Conservation (phyloP, 2,888 invertebrate species). For the Cryptus viduatorius region DNA sequence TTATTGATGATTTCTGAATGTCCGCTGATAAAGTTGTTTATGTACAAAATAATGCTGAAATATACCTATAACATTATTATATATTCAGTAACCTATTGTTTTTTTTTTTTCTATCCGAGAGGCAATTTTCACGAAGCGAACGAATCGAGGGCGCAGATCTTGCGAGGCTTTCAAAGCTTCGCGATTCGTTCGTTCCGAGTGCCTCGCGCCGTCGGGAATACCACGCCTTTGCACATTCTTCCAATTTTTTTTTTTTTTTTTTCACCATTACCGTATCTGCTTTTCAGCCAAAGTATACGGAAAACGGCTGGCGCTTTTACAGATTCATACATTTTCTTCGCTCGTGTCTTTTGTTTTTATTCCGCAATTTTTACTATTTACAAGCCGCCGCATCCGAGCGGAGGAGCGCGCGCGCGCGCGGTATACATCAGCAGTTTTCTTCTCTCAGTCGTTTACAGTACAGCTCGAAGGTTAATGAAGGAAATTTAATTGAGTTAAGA, state of each 20-base stretch:
- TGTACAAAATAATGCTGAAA: conserved; percentile 84
- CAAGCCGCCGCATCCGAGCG: conserved; percentile 54
- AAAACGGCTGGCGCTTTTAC: conserved; percentile 32
- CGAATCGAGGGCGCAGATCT: conserved; percentile 40
- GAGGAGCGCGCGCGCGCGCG: conserved; percentile 33
- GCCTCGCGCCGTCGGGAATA: conserved; percentile 29
- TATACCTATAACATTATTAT: conserved; percentile 80
- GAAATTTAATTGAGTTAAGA: conserved; percentile 67
- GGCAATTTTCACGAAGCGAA: conserved; percentile 43
- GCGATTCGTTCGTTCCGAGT: conserved; percentile 32
- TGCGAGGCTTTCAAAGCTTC: conserved; percentile 21
- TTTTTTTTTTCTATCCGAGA: conserved; percentile 55
- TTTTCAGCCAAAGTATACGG: conserved; percentile 58
- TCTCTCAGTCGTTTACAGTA: conserved; percentile 65
- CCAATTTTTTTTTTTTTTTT: conserved; percentile 25
- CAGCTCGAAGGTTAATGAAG: conserved; percentile 68
- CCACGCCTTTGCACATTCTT: conserved; percentile 60
- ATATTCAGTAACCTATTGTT: conserved; percentile 76
- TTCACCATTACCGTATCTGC: conserved; percentile 37
- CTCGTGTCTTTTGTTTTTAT: conserved; percentile 46
- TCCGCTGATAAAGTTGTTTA: conserved; percentile 83
- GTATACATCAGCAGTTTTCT: conserved; percentile 62
- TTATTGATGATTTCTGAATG: conserved; percentile 83
- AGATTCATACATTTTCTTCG: conserved; percentile 42
- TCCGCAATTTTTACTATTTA: conserved; percentile 64